Evolutionary conservation across 2,797 vertebrate genomes (phyloP).

Genomic region (Loris lydekkerianus): DNA sequence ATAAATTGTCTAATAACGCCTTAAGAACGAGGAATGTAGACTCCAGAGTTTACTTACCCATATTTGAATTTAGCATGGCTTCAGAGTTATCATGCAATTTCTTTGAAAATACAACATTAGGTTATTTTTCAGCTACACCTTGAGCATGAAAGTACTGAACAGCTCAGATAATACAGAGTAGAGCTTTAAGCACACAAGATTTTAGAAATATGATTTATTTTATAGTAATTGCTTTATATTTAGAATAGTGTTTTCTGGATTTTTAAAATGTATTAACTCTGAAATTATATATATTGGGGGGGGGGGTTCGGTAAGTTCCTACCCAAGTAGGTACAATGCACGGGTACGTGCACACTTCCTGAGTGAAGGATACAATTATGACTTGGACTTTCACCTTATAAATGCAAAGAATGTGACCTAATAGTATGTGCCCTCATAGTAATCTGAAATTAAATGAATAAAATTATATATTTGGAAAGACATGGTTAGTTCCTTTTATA

Average conservation of each 20-base stretch:
- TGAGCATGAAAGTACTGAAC: not conserved
- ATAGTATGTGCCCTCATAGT: too few relatives aligned
- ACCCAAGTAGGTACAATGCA: too few relatives aligned
- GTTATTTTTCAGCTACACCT: slow-evolving; percentile 22
- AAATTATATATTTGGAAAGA: not conserved
- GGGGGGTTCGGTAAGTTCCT: too few relatives aligned
- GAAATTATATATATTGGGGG: not conserved
- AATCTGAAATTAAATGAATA: not conserved
- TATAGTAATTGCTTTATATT: slow-evolving; percentile 34
- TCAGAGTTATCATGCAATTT: not conserved
- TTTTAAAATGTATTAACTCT: slow-evolving; percentile 15
- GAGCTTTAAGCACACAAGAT: not conserved
- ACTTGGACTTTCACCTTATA: too few relatives aligned
- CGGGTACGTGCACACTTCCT: too few relatives aligned
- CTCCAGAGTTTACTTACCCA: not conserved
- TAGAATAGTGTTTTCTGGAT: not conserved
- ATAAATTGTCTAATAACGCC: not conserved
- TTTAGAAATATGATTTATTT: slow-evolving; percentile 33
- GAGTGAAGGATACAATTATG: too few relatives aligned
- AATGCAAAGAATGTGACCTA: too few relatives aligned
- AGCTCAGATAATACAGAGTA: not conserved
- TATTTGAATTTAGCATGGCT: not conserved
- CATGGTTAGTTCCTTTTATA: not conserved
- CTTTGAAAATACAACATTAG: not conserved
- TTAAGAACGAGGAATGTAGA: not conserved